phyloP scores from a whole-genome alignment of 2,888 invertebrate genomes.

The Leptinotarsa haldemani region DNA sequence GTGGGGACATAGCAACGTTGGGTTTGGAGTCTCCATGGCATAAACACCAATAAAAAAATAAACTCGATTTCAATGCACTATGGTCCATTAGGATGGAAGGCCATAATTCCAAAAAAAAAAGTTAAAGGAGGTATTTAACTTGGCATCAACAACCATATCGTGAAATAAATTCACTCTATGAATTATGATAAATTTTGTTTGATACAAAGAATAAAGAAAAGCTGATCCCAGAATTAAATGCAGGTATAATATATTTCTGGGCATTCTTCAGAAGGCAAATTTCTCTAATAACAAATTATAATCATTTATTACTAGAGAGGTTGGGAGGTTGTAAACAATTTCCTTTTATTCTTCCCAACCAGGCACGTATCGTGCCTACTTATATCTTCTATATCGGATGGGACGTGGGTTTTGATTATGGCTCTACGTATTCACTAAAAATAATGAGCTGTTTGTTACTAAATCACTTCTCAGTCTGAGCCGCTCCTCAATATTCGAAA shows the following conservation, averaged over 20 bases:
- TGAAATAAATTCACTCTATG: too few species aligned
- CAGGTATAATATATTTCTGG: not conserved
- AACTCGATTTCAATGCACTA: too few species aligned
- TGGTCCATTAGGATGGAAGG: too few species aligned
- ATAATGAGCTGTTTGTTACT: conserved; percentile 42
- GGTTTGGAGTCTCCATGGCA: too few species aligned
- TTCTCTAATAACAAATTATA: not conserved
- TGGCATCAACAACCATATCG: too few species aligned
- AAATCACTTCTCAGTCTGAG: conserved; percentile 32
- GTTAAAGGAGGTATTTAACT: too few species aligned
- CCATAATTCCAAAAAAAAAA: too few species aligned
- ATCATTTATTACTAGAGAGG: not conserved
- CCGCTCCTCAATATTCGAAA: conserved; percentile 21
- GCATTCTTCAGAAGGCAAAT: not conserved
- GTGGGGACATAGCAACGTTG: too few species aligned
- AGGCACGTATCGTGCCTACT: conserved; percentile 49
- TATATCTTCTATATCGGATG: conserved; percentile 48
- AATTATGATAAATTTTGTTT: too few species aligned
- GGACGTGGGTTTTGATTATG: conserved; percentile 51
- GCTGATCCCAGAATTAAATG: too few species aligned
- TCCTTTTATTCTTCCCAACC: conserved; percentile 31
- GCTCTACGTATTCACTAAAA: conserved; percentile 46
- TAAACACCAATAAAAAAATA: too few species aligned
- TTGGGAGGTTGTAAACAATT: not conserved
- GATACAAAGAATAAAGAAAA: too few species aligned